A percentile compares a stretch with the other conserved stretches of the same genome.
Evolutionary conservation across 1,140 invertebrate species (phyloP).

Genomic region (Lepeophtheirus salmonis): DNA sequence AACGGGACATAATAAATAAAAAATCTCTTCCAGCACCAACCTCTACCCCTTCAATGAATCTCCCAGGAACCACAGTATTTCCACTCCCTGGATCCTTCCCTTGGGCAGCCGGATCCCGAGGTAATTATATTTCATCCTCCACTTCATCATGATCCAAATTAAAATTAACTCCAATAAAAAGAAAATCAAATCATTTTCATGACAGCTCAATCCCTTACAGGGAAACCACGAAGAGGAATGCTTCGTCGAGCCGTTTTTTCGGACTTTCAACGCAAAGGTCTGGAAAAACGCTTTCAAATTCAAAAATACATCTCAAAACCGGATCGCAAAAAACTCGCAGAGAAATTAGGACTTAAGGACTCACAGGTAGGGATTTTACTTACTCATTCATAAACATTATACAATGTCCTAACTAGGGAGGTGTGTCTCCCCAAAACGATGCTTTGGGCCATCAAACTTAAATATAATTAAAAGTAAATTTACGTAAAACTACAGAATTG

Average conservation of each 20-base stretch:
- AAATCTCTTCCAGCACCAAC: not conserved
- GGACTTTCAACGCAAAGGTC: conserved; percentile 40
- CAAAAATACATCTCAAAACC: conserved; percentile 46
- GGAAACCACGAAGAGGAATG: conserved; percentile 36
- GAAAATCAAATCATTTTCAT: too few relatives aligned
- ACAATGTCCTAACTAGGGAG: too few relatives aligned
- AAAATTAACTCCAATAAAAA: too few relatives aligned
- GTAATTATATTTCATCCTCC: too few relatives aligned
- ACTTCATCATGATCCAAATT: too few relatives aligned
- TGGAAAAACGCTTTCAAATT: conserved; percentile 39
- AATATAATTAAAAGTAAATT: too few relatives aligned
- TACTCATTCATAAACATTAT: too few relatives aligned
- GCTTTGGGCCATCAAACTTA: too few relatives aligned
- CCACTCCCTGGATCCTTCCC: conserved; percentile 49
- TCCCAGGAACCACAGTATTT: conserved; percentile 14
- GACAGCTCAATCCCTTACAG: conserved; percentile 19
- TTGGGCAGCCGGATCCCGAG: conserved; percentile 37
- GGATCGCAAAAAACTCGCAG: conserved; percentile 39
- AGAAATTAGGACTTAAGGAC: conserved; percentile 42
- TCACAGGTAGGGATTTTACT: conserved; percentile 40
- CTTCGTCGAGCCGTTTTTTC: conserved; percentile 55
- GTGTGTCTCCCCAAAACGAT: too few relatives aligned
- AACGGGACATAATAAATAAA: not conserved
- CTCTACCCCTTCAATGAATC: not conserved
- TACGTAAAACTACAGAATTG: too few relatives aligned